A percentile compares a stretch with the other conserved stretches of the same genome.
phyloP scores from a whole-genome alignment of 2,797 vertebrate genomes.

The Potorous gilbertii region DNA sequence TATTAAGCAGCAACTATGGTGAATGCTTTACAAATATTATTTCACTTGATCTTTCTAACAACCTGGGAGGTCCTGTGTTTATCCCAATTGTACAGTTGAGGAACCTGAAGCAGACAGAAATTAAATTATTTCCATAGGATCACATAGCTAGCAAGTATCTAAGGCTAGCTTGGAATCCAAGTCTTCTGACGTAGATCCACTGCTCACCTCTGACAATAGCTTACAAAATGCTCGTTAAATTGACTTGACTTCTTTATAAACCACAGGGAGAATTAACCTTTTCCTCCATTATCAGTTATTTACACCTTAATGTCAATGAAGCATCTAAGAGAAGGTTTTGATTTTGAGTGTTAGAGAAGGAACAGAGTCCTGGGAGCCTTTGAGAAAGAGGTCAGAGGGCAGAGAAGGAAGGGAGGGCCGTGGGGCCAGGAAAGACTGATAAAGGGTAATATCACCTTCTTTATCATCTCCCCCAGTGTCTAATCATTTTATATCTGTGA shows the following conservation, averaged over 20 bases:
- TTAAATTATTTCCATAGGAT: neutral
- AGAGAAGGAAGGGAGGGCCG: neutral
- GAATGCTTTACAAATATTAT: neutral
- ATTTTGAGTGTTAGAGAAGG: neutral
- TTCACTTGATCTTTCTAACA: neutral
- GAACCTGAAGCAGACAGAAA: neutral
- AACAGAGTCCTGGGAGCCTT: neutral
- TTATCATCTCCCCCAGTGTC: neutral
- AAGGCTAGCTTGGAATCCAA: neutral
- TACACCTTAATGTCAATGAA: neutral
- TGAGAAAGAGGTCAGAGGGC: neutral
- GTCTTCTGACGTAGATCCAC: neutral
- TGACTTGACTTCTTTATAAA: neutral
- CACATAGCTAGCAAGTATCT: neutral
- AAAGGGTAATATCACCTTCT: neutral
- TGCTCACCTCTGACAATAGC: neutral
- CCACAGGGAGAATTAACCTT: neutral
- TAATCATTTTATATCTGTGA: neutral
- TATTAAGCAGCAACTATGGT: neutral
- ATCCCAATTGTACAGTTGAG: neutral
- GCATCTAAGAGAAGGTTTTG: neutral
- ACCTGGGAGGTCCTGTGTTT: neutral
- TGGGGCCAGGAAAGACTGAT: neutral
- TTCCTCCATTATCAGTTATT: neutral
- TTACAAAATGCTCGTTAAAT: neutral